Percentiles rank a stretch among this genome's conserved stretches.
Conservation (phyloP, 2,888 invertebrate genomes). For the Eristalis pertinax region DNA sequence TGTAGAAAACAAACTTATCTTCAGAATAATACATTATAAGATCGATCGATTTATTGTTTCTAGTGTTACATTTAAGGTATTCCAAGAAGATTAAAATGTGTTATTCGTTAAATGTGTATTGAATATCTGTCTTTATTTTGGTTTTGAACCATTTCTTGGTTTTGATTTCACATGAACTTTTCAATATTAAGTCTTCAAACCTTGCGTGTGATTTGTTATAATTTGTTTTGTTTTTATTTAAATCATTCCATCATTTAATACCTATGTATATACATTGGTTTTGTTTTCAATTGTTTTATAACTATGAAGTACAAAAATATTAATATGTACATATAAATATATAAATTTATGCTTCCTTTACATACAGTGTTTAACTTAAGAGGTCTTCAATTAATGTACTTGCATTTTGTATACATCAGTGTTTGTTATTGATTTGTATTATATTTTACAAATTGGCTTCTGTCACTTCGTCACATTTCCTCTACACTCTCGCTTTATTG, state of each 20-base stretch:
- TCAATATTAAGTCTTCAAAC: background rate
- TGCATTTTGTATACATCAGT: constrained; percentile 19
- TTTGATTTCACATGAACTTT: background rate
- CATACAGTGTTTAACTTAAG: constrained; percentile 26
- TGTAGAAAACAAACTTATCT: background rate
- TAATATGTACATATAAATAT: constrained; percentile 60
- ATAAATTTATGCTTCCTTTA: constrained; percentile 21
- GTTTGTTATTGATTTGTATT: constrained; percentile 36
- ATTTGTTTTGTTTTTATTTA: background rate
- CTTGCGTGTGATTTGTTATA: background rate
- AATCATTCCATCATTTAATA: constrained; percentile 17
- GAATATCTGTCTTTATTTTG: background rate
- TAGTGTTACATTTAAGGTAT: constrained; percentile 34
- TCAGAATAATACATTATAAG: background rate
- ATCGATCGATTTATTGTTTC: constrained; percentile 56
- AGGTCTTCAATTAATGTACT: constrained; percentile 12
- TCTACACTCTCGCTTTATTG: background rate
- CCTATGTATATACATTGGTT: constrained; percentile 38
- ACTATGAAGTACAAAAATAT: constrained; percentile 69
- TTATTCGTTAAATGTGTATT: constrained; percentile 18
- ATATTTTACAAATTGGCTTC: constrained; percentile 20
- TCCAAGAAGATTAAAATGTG: constrained; percentile 28
- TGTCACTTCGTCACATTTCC: background rate
- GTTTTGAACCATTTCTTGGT: background rate
- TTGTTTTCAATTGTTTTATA: constrained; percentile 26